phyloP scores from a whole-genome alignment of 2,797 vertebrate genomes.

The Mus spretus region DNA sequence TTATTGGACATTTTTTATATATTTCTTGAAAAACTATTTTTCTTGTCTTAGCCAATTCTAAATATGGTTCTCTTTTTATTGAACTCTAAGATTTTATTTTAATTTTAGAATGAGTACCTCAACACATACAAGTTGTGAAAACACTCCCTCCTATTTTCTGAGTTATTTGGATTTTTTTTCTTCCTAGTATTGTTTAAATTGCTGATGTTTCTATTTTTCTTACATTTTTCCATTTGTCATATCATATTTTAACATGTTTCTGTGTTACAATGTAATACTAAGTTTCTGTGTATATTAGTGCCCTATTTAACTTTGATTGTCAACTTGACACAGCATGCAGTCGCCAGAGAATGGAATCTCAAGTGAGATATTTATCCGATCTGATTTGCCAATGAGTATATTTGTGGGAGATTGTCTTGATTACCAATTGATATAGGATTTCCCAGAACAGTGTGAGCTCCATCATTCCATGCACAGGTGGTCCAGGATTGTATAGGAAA shows the following conservation, averaged over 20 bases:
- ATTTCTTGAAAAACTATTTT: not conserved
- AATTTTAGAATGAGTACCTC: not conserved
- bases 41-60: not conserved
- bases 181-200: not conserved
- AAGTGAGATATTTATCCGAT: not conserved
- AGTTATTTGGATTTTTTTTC: not conserved
- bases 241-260: not conserved
- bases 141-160: not conserved
- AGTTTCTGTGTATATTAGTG: not conserved
- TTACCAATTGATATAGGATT: not conserved
- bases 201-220: not conserved
- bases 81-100: not conserved
- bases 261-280: not conserved
- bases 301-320: not conserved
- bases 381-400: not conserved
- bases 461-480: not conserved
- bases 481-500: not conserved
- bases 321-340: not conserved
- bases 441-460: not conserved
- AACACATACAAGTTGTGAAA: not conserved
- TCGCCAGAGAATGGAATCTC: not conserved
- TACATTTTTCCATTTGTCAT: not conserved
- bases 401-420: not conserved
- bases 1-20: not conserved
- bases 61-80: not conserved